Base-by-base conservation (phyloP, 92 coral and sea anemone species). In the Porites lobata region DNA sequence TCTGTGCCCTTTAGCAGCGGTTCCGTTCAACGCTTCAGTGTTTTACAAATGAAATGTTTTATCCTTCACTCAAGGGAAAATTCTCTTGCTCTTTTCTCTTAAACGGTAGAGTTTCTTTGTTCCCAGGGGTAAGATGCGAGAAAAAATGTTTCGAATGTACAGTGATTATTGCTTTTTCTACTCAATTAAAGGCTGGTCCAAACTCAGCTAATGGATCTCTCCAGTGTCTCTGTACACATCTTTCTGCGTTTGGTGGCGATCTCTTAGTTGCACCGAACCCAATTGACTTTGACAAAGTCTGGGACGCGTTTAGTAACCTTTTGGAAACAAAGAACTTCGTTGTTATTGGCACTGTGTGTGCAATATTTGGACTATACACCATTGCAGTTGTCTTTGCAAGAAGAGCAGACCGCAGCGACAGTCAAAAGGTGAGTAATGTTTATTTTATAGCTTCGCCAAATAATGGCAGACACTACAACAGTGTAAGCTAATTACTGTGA, bases 191-290 rank as follows among this genome's bases (percentile, higher is more conserved):
- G 99, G 94, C 95, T 69, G 95, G 95, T 22, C 79, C 90, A n/a
- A 86, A 86, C 65, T 81, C 93, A 15, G 79, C 65, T 32, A 84
- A 92, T 20, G 91, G 93, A 18, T 77, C 93, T 12, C 82, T 95
- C 29, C 94, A 94, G 64, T 96, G 99, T 69, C 92, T 92, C 65
- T 96, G 99, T 77, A 96, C 79, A 64, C 99, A 96, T 80, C 93
- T 96, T 76, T 93, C 99, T 6, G 96, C 99, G 32, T 96, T 96
- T 85, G 99, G 99, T 10, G 98, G 98, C 5, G 97, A 95, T 59
- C 91, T 96, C 75, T 77, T 96, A 76, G 98, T 96, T 17, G 99
- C 98, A 15, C 99, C 99, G 68, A 96, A 96, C 86, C 98, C 99
- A 10, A 95, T 96, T 73, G 99, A 96, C 94, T 96, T 96, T 65